Evolutionary conservation across 2,888 invertebrate genomes (phyloP), one percentile per base, ranked within the genome.

Genomic region (Mactromeris polynyma): DNA sequence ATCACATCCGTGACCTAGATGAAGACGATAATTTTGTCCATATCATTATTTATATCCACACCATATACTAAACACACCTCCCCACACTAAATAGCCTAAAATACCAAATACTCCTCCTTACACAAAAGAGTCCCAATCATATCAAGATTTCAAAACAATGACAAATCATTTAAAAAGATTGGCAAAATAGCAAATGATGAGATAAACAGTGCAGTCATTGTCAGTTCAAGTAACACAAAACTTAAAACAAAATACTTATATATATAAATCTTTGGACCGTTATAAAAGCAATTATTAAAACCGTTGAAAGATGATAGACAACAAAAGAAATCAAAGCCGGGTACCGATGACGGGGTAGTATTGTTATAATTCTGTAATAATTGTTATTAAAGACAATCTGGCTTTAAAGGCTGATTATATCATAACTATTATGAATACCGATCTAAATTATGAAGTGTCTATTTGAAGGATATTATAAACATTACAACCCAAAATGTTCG

Each of bases 121-220:
- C 17, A 73, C 36, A 36, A 40, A 79, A 79, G 79, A 40, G 46
- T 9, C 26, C 26, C 38, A n/a, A 84, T 21, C 21, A 38, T 78
- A 84, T 84, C 77, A 78, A 78, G 84, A 84, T 84, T 78, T 84
- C 51, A 54, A 84, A 78, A 84, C 84, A 84, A 84, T 84, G 84
- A 84, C 84, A 78, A 38, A 84, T 51, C 84, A 84, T 84, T 84
- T 38, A 77, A 77, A 77, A 33, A 84, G 77, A 84, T 78, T 84
- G 84, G 84, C 84, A 54, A 54, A 36, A 73, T 14, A 36, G 73
- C 73, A 84, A 84, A 51, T 36, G 46, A 84, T 77, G 31, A 38
- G 77, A 54, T 78, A 36, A 46, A 84, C 78, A 84, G 51, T 36
- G 38, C 1, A 40, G 9, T 54, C 26, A 78, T 84, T 84, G 84